Evolutionary conservation across 2,888 invertebrate genomes (phyloP).

Genomic region (Acanthosepion pharaonis): DNA sequence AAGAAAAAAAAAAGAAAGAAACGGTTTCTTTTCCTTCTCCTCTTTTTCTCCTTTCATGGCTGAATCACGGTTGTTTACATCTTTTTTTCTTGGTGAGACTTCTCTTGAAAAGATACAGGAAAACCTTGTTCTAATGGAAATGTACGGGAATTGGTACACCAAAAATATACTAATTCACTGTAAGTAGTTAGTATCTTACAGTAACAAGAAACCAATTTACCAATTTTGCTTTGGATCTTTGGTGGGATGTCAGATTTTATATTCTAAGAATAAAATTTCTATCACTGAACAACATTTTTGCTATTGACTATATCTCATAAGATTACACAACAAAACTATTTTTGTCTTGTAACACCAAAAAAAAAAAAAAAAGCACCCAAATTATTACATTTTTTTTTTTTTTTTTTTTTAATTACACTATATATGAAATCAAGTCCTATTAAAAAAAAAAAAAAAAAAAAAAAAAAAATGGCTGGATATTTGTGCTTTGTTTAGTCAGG

Average conservation of each 20-base stretch:
- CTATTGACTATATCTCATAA: neutral
- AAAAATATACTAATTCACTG: neutral
- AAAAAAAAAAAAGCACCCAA: neutral
- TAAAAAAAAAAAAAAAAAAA: too few species aligned
- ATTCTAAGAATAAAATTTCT: neutral
- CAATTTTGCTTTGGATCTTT: neutral
- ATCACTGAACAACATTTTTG: neutral
- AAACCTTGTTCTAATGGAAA: constrained; percentile 33
- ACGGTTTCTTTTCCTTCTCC: too few species aligned
- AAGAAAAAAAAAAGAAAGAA: neutral
- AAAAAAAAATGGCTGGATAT: neutral
- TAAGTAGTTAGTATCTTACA: neutral
- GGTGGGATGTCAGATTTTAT: neutral
- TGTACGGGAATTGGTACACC: neutral
- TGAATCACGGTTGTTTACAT: constrained; percentile 22
- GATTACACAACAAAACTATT: neutral
- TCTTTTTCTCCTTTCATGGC: neutral
- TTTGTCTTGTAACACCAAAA: neutral
- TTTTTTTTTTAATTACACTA: neutral
- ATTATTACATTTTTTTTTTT: too few species aligned
- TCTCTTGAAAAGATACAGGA: constrained; percentile 33
- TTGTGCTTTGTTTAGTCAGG: neutral
- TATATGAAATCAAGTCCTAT: neutral
- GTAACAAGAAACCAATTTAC: neutral
- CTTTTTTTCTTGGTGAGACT: constrained; percentile 22